A percentile compares a stretch with the other conserved stretches of the same genome.
Conservation (phyloP, 2,797 vertebrate genomes). For the Cyprinodon diabolis region DNA sequence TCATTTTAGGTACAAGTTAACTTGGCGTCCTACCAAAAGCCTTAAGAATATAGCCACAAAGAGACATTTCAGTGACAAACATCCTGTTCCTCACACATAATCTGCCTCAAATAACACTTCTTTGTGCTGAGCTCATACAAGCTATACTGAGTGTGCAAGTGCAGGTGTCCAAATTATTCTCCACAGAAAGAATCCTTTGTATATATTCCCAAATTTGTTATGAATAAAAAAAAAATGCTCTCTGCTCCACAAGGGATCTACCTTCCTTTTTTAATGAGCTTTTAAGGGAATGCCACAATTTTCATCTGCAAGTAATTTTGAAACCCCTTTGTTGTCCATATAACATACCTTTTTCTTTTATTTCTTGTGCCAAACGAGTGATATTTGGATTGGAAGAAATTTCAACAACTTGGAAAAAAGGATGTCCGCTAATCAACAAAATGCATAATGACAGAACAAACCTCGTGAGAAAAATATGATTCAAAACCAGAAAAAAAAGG, state of each 20-base stretch:
- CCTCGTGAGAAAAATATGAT: constrained; percentile 1
- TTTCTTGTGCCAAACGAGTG: constrained; percentile 14
- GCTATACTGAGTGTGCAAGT: constrained; percentile 34
- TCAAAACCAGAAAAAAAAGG: not conserved
- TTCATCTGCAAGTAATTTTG: constrained; percentile 7
- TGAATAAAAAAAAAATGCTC: not conserved
- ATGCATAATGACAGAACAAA: constrained; percentile 25
- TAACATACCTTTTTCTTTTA: constrained; percentile 13
- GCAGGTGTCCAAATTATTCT: constrained; percentile 16
- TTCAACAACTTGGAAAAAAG: constrained; percentile 5
- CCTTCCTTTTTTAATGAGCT: constrained; percentile 1
- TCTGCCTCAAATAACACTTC: constrained; percentile 69
- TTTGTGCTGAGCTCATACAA: constrained; percentile 47
- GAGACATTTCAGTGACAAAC: constrained; percentile 65
- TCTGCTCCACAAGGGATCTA: not conserved
- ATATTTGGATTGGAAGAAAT: constrained; percentile 16
- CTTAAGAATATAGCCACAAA: constrained; percentile 65
- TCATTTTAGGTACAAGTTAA: constrained; percentile 19
- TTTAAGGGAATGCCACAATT: constrained; percentile 1
- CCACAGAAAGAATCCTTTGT: constrained; percentile 4
- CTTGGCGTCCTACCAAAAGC: constrained; percentile 69
- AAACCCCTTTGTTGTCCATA: constrained; percentile 2
- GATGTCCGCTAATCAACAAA: constrained; percentile 18
- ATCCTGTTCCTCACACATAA: constrained; percentile 75
- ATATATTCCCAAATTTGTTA: not conserved